phyloP scores from a whole-genome alignment of 37 sponge, comb jelly and placozoan genomes.

The Spongilla lacustris region DNA sequence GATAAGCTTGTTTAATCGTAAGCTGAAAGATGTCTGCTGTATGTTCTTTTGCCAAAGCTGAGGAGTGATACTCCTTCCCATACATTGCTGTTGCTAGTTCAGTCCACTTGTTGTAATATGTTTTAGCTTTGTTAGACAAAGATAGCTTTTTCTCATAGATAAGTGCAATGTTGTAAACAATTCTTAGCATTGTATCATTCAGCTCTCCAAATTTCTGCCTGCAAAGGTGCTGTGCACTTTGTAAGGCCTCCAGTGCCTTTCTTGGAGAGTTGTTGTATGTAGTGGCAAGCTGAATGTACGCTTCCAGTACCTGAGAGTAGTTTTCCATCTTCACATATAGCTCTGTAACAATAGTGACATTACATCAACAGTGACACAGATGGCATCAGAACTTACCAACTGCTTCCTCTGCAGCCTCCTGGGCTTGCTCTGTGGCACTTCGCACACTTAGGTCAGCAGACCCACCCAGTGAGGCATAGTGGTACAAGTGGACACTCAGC shows the following conservation, averaged over 20 bases:
- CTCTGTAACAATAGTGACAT: not conserved
- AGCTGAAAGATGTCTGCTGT: not conserved
- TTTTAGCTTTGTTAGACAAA: not conserved
- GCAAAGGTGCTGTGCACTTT: not conserved
- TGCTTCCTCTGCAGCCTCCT: constrained; percentile 34
- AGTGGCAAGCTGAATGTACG: not conserved
- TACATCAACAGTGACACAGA: not conserved
- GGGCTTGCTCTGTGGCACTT: constrained; percentile 23
- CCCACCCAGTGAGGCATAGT: constrained; percentile 36
- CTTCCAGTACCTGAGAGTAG: not conserved
- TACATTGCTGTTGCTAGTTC: not conserved
- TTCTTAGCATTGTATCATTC: not conserved
- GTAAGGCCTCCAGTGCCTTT: not conserved
- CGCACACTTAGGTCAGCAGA: constrained; percentile 28
- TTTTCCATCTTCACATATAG: not conserved
- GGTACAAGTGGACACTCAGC: constrained; percentile 12
- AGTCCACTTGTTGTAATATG: not conserved
- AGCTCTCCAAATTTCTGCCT: not conserved
- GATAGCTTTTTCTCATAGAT: not conserved
- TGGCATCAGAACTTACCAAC: not conserved
- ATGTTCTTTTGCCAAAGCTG: not conserved
- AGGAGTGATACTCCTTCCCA: not conserved
- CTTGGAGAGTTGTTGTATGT: not conserved
- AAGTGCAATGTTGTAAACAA: constrained; percentile 2
- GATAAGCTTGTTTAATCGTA: not conserved